phyloP scores from a whole-genome alignment of 2,888 invertebrate species.

The Pandemis cinnamomeana region DNA sequence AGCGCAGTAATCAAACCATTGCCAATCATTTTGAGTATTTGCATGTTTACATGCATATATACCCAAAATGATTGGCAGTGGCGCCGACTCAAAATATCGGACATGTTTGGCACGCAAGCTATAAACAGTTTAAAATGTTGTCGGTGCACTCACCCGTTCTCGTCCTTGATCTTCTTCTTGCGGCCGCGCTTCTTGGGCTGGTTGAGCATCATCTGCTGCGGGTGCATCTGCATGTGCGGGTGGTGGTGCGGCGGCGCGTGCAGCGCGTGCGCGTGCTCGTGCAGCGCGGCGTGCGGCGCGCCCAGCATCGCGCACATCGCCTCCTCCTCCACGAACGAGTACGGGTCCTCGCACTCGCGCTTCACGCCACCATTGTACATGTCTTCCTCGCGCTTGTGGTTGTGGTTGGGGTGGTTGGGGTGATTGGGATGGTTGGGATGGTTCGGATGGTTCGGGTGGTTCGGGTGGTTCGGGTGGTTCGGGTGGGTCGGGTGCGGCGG shows the following conservation, averaged over 20 bases:
- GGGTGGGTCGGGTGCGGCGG: constrained; percentile 45
- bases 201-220: constrained; percentile 78
- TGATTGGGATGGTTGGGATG: constrained; percentile 35
- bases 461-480: constrained; percentile 42
- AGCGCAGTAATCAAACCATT: no score
- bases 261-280: constrained; percentile 59
- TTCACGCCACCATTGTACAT: constrained; percentile 80
- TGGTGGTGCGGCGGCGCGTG: constrained; percentile 55
- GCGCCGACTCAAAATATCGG: no score
- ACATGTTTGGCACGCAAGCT: no score
- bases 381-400: constrained; percentile 71
- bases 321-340: constrained; percentile 94
- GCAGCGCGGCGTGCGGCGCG: constrained; percentile 59
- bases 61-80: no score
- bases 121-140: no score
- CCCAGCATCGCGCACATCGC: constrained; percentile 84
- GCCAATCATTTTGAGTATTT: no score
- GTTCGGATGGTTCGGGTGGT: constrained; percentile 44
- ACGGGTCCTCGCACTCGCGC: constrained; percentile 90
- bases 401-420: constrained; percentile 41
- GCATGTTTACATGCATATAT: no score
- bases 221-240: constrained; percentile 66
- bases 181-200: constrained; percentile 93
- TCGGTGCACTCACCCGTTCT: constrained; percentile 77
- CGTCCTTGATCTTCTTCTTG: constrained; percentile 92